Evolutionary conservation across 2,113 vertebrate species (phyloP), one percentile per base, ranked within the genome.

Genomic region (Sinosuthora webbiana): DNA sequence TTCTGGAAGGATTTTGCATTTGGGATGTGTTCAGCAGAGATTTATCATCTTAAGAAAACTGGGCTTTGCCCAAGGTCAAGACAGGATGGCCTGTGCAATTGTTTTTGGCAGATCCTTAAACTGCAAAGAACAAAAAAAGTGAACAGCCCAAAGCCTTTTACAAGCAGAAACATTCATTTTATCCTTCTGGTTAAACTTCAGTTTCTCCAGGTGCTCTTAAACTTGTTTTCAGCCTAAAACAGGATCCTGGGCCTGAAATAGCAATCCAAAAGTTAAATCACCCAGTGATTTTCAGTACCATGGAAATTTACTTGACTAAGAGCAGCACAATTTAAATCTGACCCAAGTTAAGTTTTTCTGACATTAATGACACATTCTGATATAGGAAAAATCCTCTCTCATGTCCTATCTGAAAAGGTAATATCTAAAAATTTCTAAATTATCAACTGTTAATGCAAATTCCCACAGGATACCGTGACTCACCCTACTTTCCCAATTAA

Each of bases 381-480:
- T 23, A 79, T 0, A 10, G 16, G 63, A 68, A 55, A 73, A 71
- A 60, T 56, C n/a, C 55, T 68, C 30, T 35, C 50, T 37, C 77
- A 5, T 63, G 23, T 76, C 41, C 52, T 50, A 35, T 13, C 35
- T 86, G 62, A 49, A 76, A 73, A 73, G 13, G 15, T n/a, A 76
- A 1, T 59, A 77, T 4, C 15, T 24, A 52, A 65, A 91, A 69
- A 69, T 70, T 22, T 42, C 47, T 70, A 23, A 74, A 70, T 70
- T 65, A 63, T 25, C 35, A 80, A 60, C 39, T 41, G 30, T 45
- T 80, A 15, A 11, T 49, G 42, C 15, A 80, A 80, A 83, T 55
- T 39, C 31, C 23, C 73, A 2, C 4, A 42, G 44, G 44, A 55
- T 33, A 50, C 13, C 0, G 0, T 31, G 44, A 63, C 59, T 87